Evolutionary conservation across 2,113 vertebrate species (phyloP), one percentile per base, ranked within the genome.

Genomic region (Antechinus stuartii): DNA sequence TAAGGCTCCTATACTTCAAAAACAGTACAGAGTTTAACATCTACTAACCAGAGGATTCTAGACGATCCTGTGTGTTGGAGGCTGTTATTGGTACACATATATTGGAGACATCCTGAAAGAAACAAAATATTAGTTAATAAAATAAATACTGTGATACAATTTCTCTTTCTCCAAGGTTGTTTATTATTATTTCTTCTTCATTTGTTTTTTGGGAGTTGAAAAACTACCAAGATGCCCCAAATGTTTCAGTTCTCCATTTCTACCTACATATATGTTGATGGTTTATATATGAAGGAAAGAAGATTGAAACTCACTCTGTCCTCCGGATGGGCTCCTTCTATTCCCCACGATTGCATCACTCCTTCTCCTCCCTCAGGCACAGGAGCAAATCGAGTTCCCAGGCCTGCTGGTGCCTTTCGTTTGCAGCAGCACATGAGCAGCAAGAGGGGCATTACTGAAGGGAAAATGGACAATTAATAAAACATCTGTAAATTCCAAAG

Each of bases 321-420:
- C 97, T 99, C 99, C 0, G 99, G 99, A n/a, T 98, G 99, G 93
- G 99, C 99, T 89, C 99, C 98, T 97, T 99, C 99, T 94, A 99
- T 99, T 96, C 99, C 98, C 98, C 99, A 99, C 3, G 98, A 93
- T 98, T 99, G 97, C 98, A 99, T 97, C 98, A 98, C 97, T 4
- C 99, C 98, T 98, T 99, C 99, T 8, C 98, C 96, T 89, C 99
- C 97, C 96, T 99, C 99, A 23, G 99, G 99, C 57, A 99, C 98
- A 9, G 99, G 98, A 61, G 98, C 98, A 94, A 98, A 98, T 68
- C 98, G 98, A 68, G 97, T 98, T 52, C 97, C 97, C 92, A 99
- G 96, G 16, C 98, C 98, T 97, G 96, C 97, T n/a, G 95, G 96
- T 68, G 89, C 95, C 90, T 96, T 96, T 91, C 92, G 10, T 93